These are phyloP conservation scores for Drosophila emarginata DNA, from an alignment of 2,888 invertebrate species.

Conservation along the genomic window DNA sequence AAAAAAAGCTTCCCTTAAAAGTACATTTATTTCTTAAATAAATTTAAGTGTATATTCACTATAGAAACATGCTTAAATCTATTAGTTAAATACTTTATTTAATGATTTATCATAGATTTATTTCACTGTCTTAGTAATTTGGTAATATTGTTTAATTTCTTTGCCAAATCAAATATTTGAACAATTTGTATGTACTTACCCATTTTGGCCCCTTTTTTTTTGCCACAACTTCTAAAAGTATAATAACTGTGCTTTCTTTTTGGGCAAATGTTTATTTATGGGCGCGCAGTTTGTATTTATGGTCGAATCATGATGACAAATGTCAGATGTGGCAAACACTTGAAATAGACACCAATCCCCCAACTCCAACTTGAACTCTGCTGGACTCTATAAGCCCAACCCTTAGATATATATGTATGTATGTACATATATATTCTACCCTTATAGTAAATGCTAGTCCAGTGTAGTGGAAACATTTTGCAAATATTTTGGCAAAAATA, in stretches of 20 bases:
- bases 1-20: no score
- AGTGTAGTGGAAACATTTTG: slow-evolving; percentile 63
- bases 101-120: not conserved
- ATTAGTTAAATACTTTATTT: not conserved
- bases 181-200: not conserved
- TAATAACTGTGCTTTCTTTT: slow-evolving; percentile 26
- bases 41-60: no score
- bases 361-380: slow-evolving; percentile 9
- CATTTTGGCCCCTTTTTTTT: not conserved
- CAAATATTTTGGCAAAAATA: slow-evolving; percentile 50
- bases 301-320: slow-evolving; percentile 76
- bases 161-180: slow-evolving; percentile 2
- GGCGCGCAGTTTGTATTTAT: slow-evolving; percentile 73
- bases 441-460: slow-evolving; percentile 18
- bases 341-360: slow-evolving; percentile 63
- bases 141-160: not conserved
- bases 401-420: not conserved
- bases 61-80: not conserved
- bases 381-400: not conserved
- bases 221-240: not conserved
- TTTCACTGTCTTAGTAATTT: not conserved
- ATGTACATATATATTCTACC: slow-evolving; percentile 38
- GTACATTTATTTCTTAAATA: no score
- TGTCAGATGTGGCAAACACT: slow-evolving; percentile 71
- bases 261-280: slow-evolving; percentile 66